A percentile compares a stretch with the other conserved stretches of the same genome.
These are phyloP conservation scores for Cydia fagiglandana DNA, from an alignment of 1,140 invertebrate species.

Conservation along the genomic window DNA sequence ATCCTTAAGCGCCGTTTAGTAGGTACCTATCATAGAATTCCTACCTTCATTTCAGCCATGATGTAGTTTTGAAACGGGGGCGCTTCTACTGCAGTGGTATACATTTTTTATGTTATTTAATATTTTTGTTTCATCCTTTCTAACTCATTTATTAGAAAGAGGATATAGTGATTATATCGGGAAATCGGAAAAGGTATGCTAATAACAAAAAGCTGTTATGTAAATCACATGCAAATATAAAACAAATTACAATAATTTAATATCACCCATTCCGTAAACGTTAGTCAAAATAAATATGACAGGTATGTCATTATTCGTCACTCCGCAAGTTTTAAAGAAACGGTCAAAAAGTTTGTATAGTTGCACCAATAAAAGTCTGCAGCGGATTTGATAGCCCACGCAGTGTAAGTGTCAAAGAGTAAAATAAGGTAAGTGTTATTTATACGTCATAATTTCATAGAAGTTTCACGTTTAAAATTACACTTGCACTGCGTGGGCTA, in stretches of 20 bases:
- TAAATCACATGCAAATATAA: slow-evolving; percentile 10
- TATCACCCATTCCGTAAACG: slow-evolving; percentile 20
- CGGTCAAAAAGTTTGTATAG: neutral
- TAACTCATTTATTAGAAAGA: neutral
- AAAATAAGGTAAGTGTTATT: no score
- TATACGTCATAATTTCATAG: no score
- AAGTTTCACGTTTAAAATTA: no score
- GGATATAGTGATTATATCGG: neutral
- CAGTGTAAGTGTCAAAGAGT: no score
- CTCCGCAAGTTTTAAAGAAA: neutral
- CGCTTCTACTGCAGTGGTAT: neutral
- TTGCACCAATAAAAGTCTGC: no score
- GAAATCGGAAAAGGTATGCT: neutral
- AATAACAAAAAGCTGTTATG: neutral
- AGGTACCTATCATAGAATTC: neutral
- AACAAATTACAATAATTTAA: slow-evolving; percentile 24
- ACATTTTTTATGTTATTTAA: neutral
- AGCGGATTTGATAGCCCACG: no score
- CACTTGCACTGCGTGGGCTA: no score
- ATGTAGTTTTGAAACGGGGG: neutral
- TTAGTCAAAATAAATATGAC: slow-evolving; percentile 25
- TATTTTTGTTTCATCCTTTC: neutral
- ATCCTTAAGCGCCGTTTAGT: no score
- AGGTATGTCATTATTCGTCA: neutral
- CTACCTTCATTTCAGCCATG: slow-evolving; percentile 7